A percentile compares a stretch with the other conserved stretches of the same genome.
phyloP scores from a whole-genome alignment of 2,113 vertebrate genomes.

The Colius striatus region DNA sequence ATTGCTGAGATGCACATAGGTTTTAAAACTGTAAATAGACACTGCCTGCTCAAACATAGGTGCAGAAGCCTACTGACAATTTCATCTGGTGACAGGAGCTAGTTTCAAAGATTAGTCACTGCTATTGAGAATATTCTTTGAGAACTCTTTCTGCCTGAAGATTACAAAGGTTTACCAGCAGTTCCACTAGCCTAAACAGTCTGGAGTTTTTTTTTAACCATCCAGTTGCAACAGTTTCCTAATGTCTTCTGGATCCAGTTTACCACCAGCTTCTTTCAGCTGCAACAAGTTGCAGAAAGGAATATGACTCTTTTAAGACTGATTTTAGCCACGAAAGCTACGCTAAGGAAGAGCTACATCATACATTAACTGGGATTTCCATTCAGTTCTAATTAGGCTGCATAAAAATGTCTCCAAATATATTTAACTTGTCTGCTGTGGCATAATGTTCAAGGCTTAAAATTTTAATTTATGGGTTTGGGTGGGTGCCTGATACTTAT shows the following conservation, averaged over 20 bases:
- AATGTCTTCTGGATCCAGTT: neutral
- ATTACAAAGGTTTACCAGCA: conserved; percentile 13
- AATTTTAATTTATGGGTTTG: conserved; percentile 58
- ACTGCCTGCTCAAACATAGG: neutral
- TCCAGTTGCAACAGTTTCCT: neutral
- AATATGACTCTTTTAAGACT: conserved; percentile 11
- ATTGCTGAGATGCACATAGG: neutral
- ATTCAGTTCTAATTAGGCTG: conserved; percentile 55
- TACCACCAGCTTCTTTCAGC: conserved; percentile 20
- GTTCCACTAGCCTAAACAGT: neutral
- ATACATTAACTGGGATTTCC: conserved; percentile 37
- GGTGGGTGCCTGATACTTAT: conserved; percentile 42
- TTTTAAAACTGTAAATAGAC: conserved; percentile 3
- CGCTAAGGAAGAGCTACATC: conserved; percentile 2
- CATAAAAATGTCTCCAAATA: conserved; percentile 49
- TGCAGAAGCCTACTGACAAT: conserved; percentile 25
- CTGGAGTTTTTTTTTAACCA: neutral
- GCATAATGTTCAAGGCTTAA: conserved; percentile 20
- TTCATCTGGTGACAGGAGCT: conserved; percentile 30
- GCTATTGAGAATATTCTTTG: conserved; percentile 15
- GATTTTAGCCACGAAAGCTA: conserved; percentile 35
- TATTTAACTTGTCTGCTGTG: conserved; percentile 29
- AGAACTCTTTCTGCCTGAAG: conserved; percentile 6
- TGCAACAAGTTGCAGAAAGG: conserved; percentile 49
- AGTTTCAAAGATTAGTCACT: conserved; percentile 32